phyloP scores from a whole-genome alignment of 2,797 vertebrate genomes.

The Crax fasciolata region DNA sequence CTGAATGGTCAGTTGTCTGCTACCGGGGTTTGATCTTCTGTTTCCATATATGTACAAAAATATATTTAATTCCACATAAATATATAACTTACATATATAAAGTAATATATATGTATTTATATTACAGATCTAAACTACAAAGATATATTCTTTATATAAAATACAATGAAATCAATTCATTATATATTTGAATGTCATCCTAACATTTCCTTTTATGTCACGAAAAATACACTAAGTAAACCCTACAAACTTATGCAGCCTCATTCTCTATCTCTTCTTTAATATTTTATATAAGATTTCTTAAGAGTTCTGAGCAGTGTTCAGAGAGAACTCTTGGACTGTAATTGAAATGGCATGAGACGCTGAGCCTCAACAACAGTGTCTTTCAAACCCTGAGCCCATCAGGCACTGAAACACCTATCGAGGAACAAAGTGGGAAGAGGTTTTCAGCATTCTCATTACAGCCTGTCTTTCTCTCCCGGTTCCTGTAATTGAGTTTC shows the following conservation, averaged over 20 bases:
- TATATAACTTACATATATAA: not conserved
- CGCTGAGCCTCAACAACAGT: conserved; percentile 18
- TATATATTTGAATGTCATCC: not conserved
- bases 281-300: not conserved
- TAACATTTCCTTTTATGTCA: not conserved
- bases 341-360: conserved; percentile 14
- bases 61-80: not conserved
- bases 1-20: not conserved
- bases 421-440: not conserved
- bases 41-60: not conserved
- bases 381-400: conserved; percentile 13
- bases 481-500: conserved; percentile 21
- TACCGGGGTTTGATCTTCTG: not conserved
- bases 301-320: not conserved
- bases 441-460: conserved; percentile 30
- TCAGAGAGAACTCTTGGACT: not conserved
- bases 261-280: not conserved
- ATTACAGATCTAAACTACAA: not conserved
- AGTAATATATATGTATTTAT: not conserved
- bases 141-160: not conserved
- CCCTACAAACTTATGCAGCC: not conserved
- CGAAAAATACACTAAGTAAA: not conserved
- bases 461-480: conserved; percentile 16
- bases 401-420: conserved; percentile 1
- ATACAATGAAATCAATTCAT: not conserved